A percentile compares a stretch with the other conserved stretches of the same genome.
Evolutionary conservation across 2,888 invertebrate genomes (phyloP).

Genomic region (Heliconius charithonia): DNA sequence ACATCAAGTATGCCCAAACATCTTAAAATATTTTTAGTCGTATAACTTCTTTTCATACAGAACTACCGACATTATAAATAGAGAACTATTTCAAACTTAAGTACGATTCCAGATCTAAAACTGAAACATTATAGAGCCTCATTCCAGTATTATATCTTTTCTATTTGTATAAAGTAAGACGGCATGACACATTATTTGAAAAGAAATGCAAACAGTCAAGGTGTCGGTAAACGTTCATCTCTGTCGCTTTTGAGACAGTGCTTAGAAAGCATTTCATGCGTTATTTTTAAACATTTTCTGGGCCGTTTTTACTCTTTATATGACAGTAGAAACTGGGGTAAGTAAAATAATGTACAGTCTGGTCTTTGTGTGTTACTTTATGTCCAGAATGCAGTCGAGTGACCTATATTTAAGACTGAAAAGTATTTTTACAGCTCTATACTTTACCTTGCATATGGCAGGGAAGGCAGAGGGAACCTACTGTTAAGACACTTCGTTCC

Average conservation of each 20-base stretch:
- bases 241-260: slow-evolving; percentile 42
- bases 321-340: slow-evolving; percentile 38
- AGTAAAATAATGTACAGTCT: slow-evolving; percentile 35
- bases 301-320: slow-evolving; percentile 38
- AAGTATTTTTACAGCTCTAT: neutral
- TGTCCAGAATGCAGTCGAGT: slow-evolving; percentile 20
- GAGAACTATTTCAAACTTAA: slow-evolving; percentile 4
- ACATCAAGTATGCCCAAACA: neutral
- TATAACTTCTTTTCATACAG: neutral
- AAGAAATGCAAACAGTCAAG: slow-evolving; percentile 45
- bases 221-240: slow-evolving; percentile 46
- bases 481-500: too few species aligned
- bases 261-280: slow-evolving; percentile 43
- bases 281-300: slow-evolving; percentile 44
- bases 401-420: slow-evolving; percentile 17
- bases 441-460: too few species aligned
- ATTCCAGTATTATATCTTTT: slow-evolving; percentile 42
- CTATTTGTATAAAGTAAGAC: slow-evolving; percentile 39
- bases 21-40: slow-evolving; percentile 3
- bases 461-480: too few species aligned
- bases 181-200: slow-evolving; percentile 42
- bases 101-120: slow-evolving; percentile 26
- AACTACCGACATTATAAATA: neutral
- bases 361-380: slow-evolving; percentile 27
- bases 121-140: slow-evolving; percentile 33